phyloP scores from a whole-genome alignment of 92 coral and sea anemone genomes.

The Palythoa grandiflora region DNA sequence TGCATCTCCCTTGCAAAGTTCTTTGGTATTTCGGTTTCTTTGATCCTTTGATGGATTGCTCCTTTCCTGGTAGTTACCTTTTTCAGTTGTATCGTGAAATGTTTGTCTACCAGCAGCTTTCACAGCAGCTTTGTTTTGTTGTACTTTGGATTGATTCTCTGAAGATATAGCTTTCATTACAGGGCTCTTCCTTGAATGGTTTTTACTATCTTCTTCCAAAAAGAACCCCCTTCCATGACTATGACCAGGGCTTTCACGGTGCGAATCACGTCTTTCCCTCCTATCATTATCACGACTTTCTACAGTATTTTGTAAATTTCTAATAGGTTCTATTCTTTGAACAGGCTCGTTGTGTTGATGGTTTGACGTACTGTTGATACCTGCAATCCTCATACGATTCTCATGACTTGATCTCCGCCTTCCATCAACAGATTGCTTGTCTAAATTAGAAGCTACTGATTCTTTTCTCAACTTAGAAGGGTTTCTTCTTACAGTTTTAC shows the following conservation, averaged over 20 bases:
- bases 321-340: background rate
- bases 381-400: background rate
- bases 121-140: background rate
- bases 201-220: background rate
- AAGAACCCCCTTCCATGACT: background rate
- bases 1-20: background rate
- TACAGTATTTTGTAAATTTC: background rate
- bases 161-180: background rate
- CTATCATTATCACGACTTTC: background rate
- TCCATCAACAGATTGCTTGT: background rate
- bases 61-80: background rate
- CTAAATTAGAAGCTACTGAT: background rate
- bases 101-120: background rate
- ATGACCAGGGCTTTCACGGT: background rate
- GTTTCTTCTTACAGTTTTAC: conserved; percentile 5
- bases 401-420: background rate
- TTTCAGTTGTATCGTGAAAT: background rate
- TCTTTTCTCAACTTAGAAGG: conserved; percentile 2
- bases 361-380: background rate
- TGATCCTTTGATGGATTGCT: background rate
- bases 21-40: background rate
- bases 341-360: background rate
- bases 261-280: background rate
- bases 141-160: background rate
- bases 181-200: background rate